These are phyloP conservation scores for Tragelaphus scriptus DNA, from an alignment of 2,113 vertebrate species.

Conservation along the genomic window DNA sequence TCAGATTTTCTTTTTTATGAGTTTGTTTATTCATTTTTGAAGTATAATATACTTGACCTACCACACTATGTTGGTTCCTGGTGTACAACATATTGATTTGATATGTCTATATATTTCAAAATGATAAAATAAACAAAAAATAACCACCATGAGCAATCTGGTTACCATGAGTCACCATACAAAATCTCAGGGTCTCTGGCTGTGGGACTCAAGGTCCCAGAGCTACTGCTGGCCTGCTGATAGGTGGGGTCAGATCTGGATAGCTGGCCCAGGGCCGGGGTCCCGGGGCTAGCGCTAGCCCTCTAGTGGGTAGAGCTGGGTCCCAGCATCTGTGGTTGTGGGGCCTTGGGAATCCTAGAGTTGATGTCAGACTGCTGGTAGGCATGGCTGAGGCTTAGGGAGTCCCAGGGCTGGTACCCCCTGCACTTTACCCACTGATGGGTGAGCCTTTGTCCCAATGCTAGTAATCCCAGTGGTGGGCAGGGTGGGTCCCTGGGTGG, in stretches of 20 bases:
- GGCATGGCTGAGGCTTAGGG: neutral
- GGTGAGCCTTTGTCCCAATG: neutral
- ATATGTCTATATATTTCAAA: neutral
- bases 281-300: accelerated
- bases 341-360: neutral
- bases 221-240: neutral
- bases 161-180: neutral
- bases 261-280: neutral
- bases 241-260: neutral
- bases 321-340: neutral
- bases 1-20: neutral
- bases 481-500: neutral
- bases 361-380: neutral
- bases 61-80: neutral
- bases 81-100: neutral
- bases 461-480: neutral
- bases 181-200: neutral
- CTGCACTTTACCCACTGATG: neutral
- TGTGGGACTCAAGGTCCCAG: neutral
- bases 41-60: neutral
- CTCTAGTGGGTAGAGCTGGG: neutral
- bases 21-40: neutral
- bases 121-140: neutral
- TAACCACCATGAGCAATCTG: neutral
- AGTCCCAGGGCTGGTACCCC: neutral